Conservation (phyloP, 2,888 invertebrate genomes). For the Caradrina kadenii region DNA sequence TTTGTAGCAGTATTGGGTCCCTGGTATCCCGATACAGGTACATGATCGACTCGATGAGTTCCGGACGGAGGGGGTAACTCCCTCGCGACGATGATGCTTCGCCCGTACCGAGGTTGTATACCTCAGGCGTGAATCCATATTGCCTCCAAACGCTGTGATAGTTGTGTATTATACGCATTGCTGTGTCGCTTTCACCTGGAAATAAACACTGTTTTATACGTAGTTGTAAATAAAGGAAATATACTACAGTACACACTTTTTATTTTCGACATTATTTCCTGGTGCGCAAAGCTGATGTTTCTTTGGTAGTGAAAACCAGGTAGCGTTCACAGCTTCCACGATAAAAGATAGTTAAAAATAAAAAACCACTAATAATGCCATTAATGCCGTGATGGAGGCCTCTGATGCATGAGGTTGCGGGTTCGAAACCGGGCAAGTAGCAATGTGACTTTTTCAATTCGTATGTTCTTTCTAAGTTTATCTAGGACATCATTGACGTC, state of each 20-base stretch:
- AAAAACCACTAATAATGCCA: too few relatives aligned
- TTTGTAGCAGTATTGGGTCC: slow-evolving; percentile 97
- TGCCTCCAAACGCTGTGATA: slow-evolving; percentile 99
- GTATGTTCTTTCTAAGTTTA: too few relatives aligned
- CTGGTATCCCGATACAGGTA: slow-evolving; percentile 98
- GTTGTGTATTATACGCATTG: slow-evolving; percentile 97
- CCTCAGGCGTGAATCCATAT: slow-evolving; percentile 99
- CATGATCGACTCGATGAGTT: slow-evolving; percentile 99
- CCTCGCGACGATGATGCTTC: slow-evolving; percentile 95
- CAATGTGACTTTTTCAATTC: too few relatives aligned
- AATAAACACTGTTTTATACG: background rate
- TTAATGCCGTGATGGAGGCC: too few relatives aligned
- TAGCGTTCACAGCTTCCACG: too few relatives aligned
- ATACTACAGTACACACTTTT: too few relatives aligned
- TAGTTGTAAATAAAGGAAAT: background rate
- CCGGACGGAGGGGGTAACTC: slow-evolving; percentile 98
- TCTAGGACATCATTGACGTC: too few relatives aligned
- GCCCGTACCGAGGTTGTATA: slow-evolving; percentile 97
- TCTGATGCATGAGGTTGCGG: too few relatives aligned
- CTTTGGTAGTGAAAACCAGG: background rate
- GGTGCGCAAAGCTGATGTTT: background rate
- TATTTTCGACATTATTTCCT: background rate
- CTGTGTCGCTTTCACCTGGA: slow-evolving; percentile 96
- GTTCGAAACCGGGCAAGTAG: too few relatives aligned
- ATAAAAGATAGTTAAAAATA: too few relatives aligned